Percentiles rank a stretch among this genome's conserved stretches.
These are phyloP conservation scores for Oryzias javanicus DNA, from an alignment of 2,113 vertebrate genomes.

Conservation along the genomic window DNA sequence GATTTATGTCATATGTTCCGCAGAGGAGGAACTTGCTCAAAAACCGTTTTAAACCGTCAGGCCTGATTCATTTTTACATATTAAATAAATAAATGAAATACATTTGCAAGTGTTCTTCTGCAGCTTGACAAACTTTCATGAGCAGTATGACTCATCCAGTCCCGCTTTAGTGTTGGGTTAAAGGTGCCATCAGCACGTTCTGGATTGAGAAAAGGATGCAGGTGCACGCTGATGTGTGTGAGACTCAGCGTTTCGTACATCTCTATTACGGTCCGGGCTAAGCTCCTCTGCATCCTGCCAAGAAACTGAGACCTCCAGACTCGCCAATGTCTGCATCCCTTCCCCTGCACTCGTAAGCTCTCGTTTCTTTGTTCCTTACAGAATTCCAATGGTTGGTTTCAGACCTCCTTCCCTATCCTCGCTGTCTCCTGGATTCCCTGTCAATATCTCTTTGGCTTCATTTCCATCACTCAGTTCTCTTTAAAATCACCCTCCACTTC, in stretches of 20 bases:
- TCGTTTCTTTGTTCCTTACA: slow-evolving; percentile 42
- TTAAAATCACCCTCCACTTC: slow-evolving; percentile 31
- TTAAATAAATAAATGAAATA: too few relatives aligned
- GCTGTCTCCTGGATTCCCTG: slow-evolving; percentile 31
- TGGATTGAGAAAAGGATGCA: slow-evolving; percentile 18
- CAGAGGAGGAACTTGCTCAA: too few relatives aligned
- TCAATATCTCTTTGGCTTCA: slow-evolving; percentile 30
- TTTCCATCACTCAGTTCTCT: slow-evolving; percentile 36
- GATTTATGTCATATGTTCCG: too few relatives aligned
- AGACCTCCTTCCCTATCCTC: slow-evolving; percentile 19
- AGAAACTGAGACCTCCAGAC: slow-evolving; percentile 48
- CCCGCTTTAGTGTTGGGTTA: slow-evolving; percentile 23
- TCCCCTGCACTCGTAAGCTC: slow-evolving; percentile 22
- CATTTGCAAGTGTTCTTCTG: too few relatives aligned
- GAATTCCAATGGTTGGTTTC: slow-evolving; percentile 39
- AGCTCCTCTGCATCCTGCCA: slow-evolving; percentile 59
- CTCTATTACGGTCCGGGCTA: slow-evolving; percentile 63
- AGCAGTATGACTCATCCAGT: slow-evolving; percentile 4
- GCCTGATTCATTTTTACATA: too few relatives aligned
- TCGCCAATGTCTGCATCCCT: slow-evolving; percentile 18
- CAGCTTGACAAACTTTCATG: neutral
- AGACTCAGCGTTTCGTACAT: slow-evolving; percentile 56
- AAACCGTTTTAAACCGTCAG: too few relatives aligned
- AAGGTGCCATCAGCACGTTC: slow-evolving; percentile 22
- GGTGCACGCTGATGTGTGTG: slow-evolving; percentile 31